Percentiles rank a stretch among this genome's conserved stretches.
Evolutionary conservation across 1,140 invertebrate genomes (phyloP).

Genomic region (Hyles euphorbiae): DNA sequence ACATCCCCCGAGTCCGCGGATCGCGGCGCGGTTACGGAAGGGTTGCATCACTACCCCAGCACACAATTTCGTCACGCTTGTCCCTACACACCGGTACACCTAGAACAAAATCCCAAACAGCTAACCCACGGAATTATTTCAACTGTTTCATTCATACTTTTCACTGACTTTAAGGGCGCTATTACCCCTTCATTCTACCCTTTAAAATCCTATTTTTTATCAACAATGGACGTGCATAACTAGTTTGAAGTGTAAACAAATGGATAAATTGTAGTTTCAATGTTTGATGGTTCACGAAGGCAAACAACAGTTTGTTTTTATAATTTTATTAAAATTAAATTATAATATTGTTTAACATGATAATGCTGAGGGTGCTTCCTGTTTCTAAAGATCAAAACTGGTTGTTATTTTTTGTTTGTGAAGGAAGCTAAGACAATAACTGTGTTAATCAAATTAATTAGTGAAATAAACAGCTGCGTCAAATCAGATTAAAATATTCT

Average conservation of each 20-base stretch:
- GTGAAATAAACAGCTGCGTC: too few relatives aligned
- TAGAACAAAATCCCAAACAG: constrained; percentile 1
- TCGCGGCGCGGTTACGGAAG: constrained; percentile 51
- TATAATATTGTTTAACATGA: too few relatives aligned
- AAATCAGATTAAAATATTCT: too few relatives aligned
- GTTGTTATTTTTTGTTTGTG: too few relatives aligned
- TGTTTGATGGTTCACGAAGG: constrained; percentile 1
- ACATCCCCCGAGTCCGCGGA: constrained; percentile 43
- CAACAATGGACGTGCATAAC: constrained; percentile 55
- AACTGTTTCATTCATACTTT: background rate
- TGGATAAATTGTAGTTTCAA: constrained; percentile 44
- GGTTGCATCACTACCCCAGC: constrained; percentile 58
- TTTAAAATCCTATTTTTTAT: constrained; percentile 55
- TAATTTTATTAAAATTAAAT: background rate
- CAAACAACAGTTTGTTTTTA: background rate
- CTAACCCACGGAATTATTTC: background rate
- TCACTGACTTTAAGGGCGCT: constrained; percentile 8
- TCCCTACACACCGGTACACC: constrained; percentile 30
- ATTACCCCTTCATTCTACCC: constrained; percentile 37
- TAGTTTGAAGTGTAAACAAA: constrained; percentile 70
- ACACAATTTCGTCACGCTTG: constrained; percentile 61
- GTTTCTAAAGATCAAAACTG: too few relatives aligned
- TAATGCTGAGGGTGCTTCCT: too few relatives aligned
- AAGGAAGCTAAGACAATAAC: too few relatives aligned
- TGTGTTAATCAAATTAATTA: too few relatives aligned